Evolutionary conservation across 2,113 vertebrate genomes (phyloP).

Genomic region (Hypomesus transpacificus): DNA sequence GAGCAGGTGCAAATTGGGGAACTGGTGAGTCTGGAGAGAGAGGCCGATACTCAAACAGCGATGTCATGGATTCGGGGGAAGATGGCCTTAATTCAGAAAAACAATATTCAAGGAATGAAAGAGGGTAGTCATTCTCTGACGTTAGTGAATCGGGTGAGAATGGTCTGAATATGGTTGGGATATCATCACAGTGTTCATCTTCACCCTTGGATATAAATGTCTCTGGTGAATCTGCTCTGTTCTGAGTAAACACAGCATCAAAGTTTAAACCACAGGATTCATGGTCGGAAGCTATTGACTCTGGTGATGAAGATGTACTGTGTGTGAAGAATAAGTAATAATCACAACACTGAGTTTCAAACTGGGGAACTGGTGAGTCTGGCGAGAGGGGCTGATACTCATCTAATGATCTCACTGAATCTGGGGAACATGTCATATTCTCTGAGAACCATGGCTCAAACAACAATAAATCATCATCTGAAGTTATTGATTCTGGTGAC

Average conservation of each 20-base stretch:
- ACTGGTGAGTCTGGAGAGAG: conserved; percentile 19
- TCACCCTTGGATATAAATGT: background rate
- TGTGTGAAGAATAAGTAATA: background rate
- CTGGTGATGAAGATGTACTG: background rate
- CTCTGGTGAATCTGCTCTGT: conserved; percentile 4
- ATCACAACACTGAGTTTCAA: background rate
- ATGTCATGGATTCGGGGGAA: background rate
- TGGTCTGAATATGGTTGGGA: background rate
- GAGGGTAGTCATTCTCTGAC: conserved; percentile 14
- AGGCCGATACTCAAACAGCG: background rate
- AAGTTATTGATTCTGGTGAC: conserved; percentile 8
- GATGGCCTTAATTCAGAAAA: conserved; percentile 24
- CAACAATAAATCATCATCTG: background rate
- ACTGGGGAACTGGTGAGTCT: conserved; percentile 8
- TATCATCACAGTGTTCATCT: background rate
- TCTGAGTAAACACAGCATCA: conserved; percentile 4
- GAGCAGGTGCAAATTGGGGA: background rate
- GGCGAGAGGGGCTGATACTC: background rate
- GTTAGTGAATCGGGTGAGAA: background rate
- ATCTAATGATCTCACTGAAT: background rate
- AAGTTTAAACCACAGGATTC: background rate
- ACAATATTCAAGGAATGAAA: conserved; percentile 29
- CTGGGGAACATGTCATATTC: background rate
- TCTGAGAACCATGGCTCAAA: background rate
- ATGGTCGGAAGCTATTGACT: background rate